phyloP scores from a whole-genome alignment of 2,797 vertebrate species.

The Chloroceryle inda region DNA sequence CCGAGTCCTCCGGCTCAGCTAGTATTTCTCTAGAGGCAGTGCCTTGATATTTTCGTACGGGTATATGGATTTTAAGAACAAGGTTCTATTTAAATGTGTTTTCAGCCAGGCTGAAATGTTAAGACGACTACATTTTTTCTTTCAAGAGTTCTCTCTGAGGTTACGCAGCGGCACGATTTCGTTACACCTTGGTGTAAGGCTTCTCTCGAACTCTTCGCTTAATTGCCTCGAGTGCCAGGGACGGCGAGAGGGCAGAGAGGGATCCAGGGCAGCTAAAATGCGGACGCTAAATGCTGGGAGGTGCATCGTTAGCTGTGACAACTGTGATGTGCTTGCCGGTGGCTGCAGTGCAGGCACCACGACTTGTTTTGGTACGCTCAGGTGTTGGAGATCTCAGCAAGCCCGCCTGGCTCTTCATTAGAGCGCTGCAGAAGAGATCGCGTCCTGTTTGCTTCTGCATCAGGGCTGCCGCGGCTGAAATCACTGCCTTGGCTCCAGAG shows the following conservation, averaged over 20 bases:
- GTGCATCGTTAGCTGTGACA: neutral
- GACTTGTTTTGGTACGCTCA: neutral
- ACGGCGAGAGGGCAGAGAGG: accelerated
- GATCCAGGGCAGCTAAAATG: neutral
- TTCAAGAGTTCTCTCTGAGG: neutral
- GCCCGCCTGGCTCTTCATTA: neutral
- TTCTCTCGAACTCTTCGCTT: neutral
- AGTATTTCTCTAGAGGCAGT: neutral
- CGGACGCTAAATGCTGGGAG: no score
- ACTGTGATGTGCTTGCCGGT: neutral
- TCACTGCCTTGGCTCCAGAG: neutral
- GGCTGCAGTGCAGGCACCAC: neutral
- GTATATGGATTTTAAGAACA: neutral
- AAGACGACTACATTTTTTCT: neutral
- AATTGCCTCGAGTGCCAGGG: neutral
- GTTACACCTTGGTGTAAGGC: neutral
- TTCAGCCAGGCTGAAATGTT: neutral
- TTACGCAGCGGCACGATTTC: neutral
- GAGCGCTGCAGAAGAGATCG: accelerated
- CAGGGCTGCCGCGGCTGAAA: neutral
- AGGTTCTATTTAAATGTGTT: neutral
- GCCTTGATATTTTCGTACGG: accelerated
- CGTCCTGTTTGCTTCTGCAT: neutral
- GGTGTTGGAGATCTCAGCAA: neutral
- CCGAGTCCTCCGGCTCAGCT: accelerated